Evolutionary conservation across 1,140 invertebrate genomes (phyloP).

Genomic region (Theocolax elegans): DNA sequence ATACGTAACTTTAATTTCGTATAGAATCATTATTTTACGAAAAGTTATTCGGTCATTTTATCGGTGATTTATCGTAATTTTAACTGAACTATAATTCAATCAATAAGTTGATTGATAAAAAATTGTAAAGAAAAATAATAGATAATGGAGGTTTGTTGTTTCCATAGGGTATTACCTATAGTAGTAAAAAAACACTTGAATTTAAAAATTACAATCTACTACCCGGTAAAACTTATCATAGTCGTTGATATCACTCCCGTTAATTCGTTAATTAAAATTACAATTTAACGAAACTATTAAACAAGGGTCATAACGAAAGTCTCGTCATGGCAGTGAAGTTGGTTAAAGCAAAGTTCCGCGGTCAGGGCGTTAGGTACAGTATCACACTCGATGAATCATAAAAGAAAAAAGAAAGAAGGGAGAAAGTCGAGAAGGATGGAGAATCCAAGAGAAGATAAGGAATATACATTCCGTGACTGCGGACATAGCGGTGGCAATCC

Average conservation of each 20-base stretch:
- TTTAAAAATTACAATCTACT: not conserved
- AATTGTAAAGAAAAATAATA: too few species aligned
- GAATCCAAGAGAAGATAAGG: conserved; percentile 2
- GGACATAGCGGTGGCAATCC: not conserved
- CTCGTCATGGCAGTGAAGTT: conserved; percentile 2
- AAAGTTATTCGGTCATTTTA: too few species aligned
- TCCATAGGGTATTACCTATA: too few species aligned
- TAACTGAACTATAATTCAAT: too few species aligned
- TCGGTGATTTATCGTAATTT: too few species aligned
- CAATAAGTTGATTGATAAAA: too few species aligned
- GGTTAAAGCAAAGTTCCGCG: conserved; percentile 16
- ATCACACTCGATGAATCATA: conserved; percentile 22
- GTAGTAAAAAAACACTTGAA: not conserved
- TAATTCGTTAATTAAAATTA: conserved; percentile 29
- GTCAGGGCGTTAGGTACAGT: not conserved
- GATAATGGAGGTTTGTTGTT: too few species aligned
- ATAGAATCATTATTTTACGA: too few species aligned
- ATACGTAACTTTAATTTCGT: too few species aligned
- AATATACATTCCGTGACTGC: conserved; percentile 2
- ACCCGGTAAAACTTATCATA: not conserved
- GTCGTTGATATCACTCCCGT: not conserved
- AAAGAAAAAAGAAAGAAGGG: not conserved
- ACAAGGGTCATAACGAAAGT: conserved; percentile 21
- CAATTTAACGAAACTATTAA: conserved; percentile 19
- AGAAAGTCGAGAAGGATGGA: not conserved